Evolutionary conservation across 2,888 invertebrate species (phyloP), one percentile per base, ranked within the genome.

Genomic region (Stenoptilia bipunctidactyla): DNA sequence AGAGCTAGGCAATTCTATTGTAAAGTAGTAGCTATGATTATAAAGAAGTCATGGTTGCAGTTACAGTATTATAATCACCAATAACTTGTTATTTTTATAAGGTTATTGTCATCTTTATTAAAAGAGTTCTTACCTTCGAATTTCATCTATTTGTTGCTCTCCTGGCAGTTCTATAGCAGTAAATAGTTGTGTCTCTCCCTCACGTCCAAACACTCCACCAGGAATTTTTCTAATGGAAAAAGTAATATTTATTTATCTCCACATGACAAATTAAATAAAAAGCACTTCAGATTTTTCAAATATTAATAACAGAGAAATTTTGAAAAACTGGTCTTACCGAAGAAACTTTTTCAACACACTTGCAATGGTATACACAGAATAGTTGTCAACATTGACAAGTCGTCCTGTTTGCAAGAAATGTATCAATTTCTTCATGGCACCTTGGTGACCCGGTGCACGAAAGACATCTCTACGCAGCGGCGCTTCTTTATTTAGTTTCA

Each of bases 281-380:
- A n/a, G n/a, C n/a, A n/a, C n/a, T n/a, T 20, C 20, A 20, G 8
- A 20, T 8, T 8, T 5, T 20, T 5, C 20, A 20, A 20, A 20
- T 20, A 20, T 20, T 20, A 3, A 20, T n/a, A n/a, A n/a, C n/a
- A n/a, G n/a, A n/a, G n/a, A 20, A 3, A 20, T 8, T 20, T 20
- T 20, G 8, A 20, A 20, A 20, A 20, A 8, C 8, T 5, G 8
- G 3, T 20, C 20, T 58, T 52, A 84, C 85, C 85, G 88, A 41
- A 98, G 88, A 83, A 98, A 98, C 83, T 97, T 98, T 86, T 98
- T 98, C 47, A 98, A 87, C 45, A 98, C 98, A 75, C 97, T 97
- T 43, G 98, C 98, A 61, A 98, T 96, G 15, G 98, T 98, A 77
- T 98, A 97, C 46, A 98, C 96, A 47, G 95, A 96, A 74, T 95